Conservation (phyloP, 2,888 invertebrate species). For the Diloba caeruleocephala region DNA sequence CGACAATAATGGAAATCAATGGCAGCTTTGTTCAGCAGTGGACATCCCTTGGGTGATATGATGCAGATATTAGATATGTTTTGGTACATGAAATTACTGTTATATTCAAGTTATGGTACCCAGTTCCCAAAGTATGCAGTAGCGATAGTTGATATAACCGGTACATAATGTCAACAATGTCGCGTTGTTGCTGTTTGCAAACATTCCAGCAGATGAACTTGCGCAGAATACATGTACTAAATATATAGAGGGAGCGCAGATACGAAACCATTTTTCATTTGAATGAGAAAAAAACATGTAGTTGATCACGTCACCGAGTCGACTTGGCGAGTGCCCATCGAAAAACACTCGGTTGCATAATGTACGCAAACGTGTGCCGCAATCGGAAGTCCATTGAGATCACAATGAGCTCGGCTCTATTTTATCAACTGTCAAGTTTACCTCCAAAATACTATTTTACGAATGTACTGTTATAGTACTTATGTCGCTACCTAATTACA, state of each 20-base stretch:
- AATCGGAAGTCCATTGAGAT: constrained; percentile 60
- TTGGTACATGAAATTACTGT: neutral
- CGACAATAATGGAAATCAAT: no score
- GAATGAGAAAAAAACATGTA: constrained; percentile 22
- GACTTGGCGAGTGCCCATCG: constrained; percentile 56
- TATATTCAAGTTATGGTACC: constrained; percentile 7
- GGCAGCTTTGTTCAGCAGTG: no score
- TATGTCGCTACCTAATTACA: no score
- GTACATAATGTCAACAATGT: constrained; percentile 17
- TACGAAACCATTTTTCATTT: constrained; percentile 14
- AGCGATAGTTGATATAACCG: constrained; percentile 8
- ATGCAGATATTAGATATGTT: constrained; percentile 8
- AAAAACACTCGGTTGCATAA: constrained; percentile 58
- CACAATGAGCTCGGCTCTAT: constrained; percentile 46
- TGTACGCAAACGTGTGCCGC: constrained; percentile 41
- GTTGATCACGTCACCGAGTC: constrained; percentile 31
- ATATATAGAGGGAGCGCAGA: constrained; percentile 2
- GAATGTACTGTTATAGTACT: constrained; percentile 5
- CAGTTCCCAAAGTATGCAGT: constrained; percentile 5
- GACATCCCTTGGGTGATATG: no score
- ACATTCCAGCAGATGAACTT: constrained; percentile 9
- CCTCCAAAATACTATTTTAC: constrained; percentile 40
- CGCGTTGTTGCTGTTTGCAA: constrained; percentile 7
- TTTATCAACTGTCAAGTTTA: constrained; percentile 51
- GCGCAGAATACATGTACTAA: constrained; percentile 2